phyloP scores from a whole-genome alignment of 2,888 invertebrate genomes.

The Drosophila birchii region DNA sequence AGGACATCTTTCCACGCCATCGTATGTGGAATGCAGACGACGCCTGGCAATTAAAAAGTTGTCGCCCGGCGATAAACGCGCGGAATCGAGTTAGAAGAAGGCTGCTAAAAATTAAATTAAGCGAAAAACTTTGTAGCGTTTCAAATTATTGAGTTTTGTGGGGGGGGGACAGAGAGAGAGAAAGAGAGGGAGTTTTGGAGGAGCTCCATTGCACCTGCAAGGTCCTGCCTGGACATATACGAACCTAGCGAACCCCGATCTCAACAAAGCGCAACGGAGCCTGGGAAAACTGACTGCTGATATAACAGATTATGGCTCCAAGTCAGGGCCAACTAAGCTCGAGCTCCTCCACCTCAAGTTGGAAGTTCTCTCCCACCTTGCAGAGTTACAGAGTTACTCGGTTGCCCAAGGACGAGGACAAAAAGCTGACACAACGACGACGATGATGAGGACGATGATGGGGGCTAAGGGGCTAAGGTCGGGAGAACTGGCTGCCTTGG shows the following conservation, averaged over 20 bases:
- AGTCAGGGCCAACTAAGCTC: slow-evolving; percentile 24
- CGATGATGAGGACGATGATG: slow-evolving; percentile 22
- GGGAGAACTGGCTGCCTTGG: slow-evolving; percentile 4
- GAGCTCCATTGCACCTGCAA: neutral
- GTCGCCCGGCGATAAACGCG: slow-evolving; percentile 55
- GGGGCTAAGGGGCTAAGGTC: slow-evolving; percentile 9
- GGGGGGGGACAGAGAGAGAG: no score
- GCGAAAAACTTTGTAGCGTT: slow-evolving; percentile 53
- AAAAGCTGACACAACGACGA: slow-evolving; percentile 36
- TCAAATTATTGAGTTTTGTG: slow-evolving; percentile 3
- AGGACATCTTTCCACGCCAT: slow-evolving; percentile 1
- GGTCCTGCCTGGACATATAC: neutral
- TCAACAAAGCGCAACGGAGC: neutral
- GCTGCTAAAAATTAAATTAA: slow-evolving; percentile 68
- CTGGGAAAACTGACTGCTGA: slow-evolving; percentile 1
- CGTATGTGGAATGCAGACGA: slow-evolving; percentile 35
- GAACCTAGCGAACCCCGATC: neutral
- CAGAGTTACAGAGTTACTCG: slow-evolving; percentile 22
- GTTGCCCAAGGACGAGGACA: slow-evolving; percentile 52
- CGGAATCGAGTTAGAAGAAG: slow-evolving; percentile 67
- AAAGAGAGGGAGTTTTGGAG: neutral
- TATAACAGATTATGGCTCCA: slow-evolving; percentile 19
- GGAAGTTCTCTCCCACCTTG: neutral
- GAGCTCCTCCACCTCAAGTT: neutral
- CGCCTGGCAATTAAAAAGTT: slow-evolving; percentile 73